These are phyloP conservation scores for Clostera curtula DNA, from an alignment of 2,888 invertebrate species.

Conservation along the genomic window DNA sequence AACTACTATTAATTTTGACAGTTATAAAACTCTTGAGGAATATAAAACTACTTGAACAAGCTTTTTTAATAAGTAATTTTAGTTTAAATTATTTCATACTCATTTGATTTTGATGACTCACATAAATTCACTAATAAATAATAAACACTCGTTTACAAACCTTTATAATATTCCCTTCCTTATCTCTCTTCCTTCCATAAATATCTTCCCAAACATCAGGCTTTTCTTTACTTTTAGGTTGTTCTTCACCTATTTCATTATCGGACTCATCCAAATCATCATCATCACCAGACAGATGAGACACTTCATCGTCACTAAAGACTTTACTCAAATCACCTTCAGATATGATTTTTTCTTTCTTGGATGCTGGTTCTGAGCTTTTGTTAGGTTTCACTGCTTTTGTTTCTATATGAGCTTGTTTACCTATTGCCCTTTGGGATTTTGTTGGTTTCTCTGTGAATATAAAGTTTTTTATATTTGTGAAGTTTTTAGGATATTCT, in stretches of 20 bases:
- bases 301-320: conserved; percentile 67
- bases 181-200: conserved; percentile 89
- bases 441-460: conserved; percentile 35
- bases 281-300: conserved; percentile 51
- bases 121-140: neutral
- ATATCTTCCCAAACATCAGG: conserved; percentile 89
- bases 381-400: conserved; percentile 11
- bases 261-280: conserved; percentile 27
- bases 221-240: conserved; percentile 35
- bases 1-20: no score
- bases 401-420: conserved; percentile 14
- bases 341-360: conserved; percentile 37
- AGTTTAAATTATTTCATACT: no score
- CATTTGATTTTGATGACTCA: no score
- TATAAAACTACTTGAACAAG: no score
- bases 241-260: conserved; percentile 28
- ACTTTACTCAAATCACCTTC: conserved; percentile 47
- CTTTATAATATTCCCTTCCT: conserved; percentile 84
- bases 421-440: conserved; percentile 13
- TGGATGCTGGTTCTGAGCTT: conserved; percentile 7
- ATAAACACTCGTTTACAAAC: conserved; percentile 36
- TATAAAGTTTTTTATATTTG: neutral
- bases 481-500: neutral
- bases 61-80: no score
- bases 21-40: no score